phyloP scores from a whole-genome alignment of 2,113 vertebrate genomes.

The Elaphurus davidianus region DNA sequence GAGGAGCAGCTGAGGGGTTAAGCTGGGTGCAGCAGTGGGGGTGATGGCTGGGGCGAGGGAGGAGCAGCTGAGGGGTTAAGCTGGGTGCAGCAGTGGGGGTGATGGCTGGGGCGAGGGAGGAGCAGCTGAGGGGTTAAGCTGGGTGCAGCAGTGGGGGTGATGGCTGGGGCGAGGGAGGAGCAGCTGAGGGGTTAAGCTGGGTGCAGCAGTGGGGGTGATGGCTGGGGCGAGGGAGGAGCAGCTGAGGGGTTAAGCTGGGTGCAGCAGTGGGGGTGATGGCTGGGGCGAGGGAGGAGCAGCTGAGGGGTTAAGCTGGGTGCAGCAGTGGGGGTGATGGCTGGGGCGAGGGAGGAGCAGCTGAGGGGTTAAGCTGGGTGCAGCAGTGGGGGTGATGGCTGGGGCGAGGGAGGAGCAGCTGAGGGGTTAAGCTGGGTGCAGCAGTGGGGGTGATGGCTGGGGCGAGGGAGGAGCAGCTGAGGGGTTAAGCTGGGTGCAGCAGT shows the following conservation, averaged over 20 bases:
- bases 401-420: too few relatives aligned
- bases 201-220: accelerated
- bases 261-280: accelerated
- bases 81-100: accelerated
- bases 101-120: not conserved
- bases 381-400: not conserved
- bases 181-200: too few relatives aligned
- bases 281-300: not conserved
- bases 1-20: too few relatives aligned
- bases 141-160: accelerated
- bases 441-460: accelerated
- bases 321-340: accelerated
- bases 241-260: too few relatives aligned
- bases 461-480: too few relatives aligned
- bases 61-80: too few relatives aligned
- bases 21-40: not conserved
- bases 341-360: too few relatives aligned
- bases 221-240: not conserved
- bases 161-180: not conserved
- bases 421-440: not conserved
- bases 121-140: too few relatives aligned
- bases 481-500: not conserved
- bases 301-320: too few relatives aligned
- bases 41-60: not conserved
- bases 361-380: too few relatives aligned